Evolutionary conservation across 2,888 invertebrate genomes (phyloP).

Genomic region (Oscheius myriophilus): DNA sequence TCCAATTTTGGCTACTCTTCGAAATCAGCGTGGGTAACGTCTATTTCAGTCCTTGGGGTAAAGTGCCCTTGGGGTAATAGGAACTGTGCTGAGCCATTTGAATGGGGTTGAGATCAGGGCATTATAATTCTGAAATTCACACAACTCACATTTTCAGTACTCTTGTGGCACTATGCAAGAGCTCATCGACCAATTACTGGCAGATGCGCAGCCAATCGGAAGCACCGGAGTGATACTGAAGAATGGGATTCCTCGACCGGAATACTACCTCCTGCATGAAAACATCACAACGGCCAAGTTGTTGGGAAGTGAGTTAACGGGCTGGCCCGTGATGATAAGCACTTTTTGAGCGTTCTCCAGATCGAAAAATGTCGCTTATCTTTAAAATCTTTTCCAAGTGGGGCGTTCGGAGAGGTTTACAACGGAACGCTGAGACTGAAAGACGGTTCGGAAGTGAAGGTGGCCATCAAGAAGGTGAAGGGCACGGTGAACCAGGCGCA

Average conservation of each 20-base stretch:
- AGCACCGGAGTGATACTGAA: neutral
- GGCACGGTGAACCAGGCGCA: conserved; percentile 32
- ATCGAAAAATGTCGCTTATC: too few relatives aligned
- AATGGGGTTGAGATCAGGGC: too few relatives aligned
- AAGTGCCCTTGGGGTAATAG: too few relatives aligned
- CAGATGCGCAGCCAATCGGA: neutral
- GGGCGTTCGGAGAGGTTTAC: conserved; percentile 44
- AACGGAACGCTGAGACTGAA: conserved; percentile 29
- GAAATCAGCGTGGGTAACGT: too few relatives aligned
- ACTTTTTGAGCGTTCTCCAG: too few relatives aligned
- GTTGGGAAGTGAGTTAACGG: conserved; percentile 31
- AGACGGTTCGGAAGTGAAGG: conserved; percentile 24
- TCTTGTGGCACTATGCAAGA: neutral
- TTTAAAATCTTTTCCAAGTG: conserved; percentile 5
- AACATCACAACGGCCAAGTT: conserved; percentile 28
- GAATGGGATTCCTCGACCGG: conserved; percentile 33
- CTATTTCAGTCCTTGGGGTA: too few relatives aligned
- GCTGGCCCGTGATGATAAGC: too few relatives aligned
- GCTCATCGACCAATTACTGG: neutral
- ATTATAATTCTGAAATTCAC: too few relatives aligned
- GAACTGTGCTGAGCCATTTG: too few relatives aligned
- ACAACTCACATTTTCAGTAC: too few relatives aligned
- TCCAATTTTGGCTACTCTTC: too few relatives aligned
- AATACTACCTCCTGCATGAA: conserved; percentile 40
- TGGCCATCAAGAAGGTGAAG: conserved; percentile 44